These are phyloP conservation scores for Portevinia maculata DNA, from an alignment of 2,888 invertebrate genomes.

Conservation along the genomic window DNA sequence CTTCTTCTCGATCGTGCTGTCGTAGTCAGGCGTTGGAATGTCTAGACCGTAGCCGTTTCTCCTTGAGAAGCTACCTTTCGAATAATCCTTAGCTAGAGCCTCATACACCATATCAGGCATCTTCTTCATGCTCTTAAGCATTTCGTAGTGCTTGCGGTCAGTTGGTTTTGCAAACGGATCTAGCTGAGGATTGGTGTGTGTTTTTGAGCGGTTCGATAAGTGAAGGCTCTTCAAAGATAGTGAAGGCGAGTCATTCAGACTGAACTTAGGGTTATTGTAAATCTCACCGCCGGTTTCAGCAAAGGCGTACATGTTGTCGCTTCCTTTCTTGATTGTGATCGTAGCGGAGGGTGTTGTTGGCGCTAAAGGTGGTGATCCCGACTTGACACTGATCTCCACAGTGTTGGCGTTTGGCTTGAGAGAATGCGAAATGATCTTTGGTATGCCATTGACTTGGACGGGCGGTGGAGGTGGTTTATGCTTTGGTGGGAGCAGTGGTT, in stretches of 20 bases:
- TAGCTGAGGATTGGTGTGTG: slow-evolving; percentile 75
- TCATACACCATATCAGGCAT: slow-evolving; percentile 88
- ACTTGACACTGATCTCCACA: slow-evolving; percentile 46
- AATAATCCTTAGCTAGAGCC: slow-evolving; percentile 84
- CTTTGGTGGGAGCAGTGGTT: slow-evolving; percentile 79
- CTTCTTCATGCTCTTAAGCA: slow-evolving; percentile 81
- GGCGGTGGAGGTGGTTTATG: slow-evolving; percentile 81
- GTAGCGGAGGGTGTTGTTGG: slow-evolving; percentile 77
- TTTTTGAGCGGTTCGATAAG: slow-evolving; percentile 78
- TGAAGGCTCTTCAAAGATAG: slow-evolving; percentile 78
- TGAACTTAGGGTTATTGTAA: slow-evolving; percentile 82
- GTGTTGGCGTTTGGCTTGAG: slow-evolving; percentile 52
- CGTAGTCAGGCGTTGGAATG: slow-evolving; percentile 83
- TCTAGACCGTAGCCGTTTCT: slow-evolving; percentile 75
- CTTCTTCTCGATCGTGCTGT: slow-evolving; percentile 82
- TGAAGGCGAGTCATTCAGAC: slow-evolving; percentile 80
- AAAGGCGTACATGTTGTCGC: slow-evolving; percentile 79
- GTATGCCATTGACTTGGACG: slow-evolving; percentile 44
- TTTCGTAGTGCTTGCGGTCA: slow-evolving; percentile 80
- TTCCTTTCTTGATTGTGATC: slow-evolving; percentile 66
- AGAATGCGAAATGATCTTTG: slow-evolving; percentile 70
- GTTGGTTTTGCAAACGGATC: slow-evolving; percentile 81
- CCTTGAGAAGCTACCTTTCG: slow-evolving; percentile 73
- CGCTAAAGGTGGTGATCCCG: slow-evolving; percentile 45
- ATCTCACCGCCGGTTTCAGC: slow-evolving; percentile 80